Evolutionary conservation across 2,113 vertebrate species (phyloP), one percentile per base, ranked within the genome.

Genomic region (Lophochroa leadbeateri): DNA sequence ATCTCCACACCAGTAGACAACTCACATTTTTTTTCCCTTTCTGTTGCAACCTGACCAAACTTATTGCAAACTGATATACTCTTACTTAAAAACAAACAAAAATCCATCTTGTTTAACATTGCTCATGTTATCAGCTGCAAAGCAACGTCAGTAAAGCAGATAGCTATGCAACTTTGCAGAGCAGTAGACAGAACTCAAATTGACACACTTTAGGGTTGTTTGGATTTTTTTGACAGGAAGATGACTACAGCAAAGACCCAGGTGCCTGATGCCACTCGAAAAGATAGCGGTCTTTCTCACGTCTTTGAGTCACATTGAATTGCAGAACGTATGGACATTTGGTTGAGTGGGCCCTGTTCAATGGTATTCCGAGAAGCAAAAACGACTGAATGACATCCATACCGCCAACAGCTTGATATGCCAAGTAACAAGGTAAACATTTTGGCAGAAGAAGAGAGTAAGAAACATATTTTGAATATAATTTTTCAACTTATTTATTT

Each of bases 381-480:
- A 97, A 95, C 91, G 96, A 96, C 85, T 96, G 96, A 97, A 96
- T 96, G 96, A 92, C 90, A 97, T 69, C 96, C 97, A 97, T 97
- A 97, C 96, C 97, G 96, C 77, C 94, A 95, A 84, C 98, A 98
- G 96, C 96, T 97, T 97, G 97, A 78, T 86, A 41, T 55, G 31
- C 91, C 63, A 28, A 95, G 90, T 78, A 86, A 94, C 86, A 96
- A 97, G 93, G 95, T 95, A 97, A 97, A 97, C 27, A 61, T 93
- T 94, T 96, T 92, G 89, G 96, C 96, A 97, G 61, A 17, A 80
- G 63, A 35, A 93, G 72, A 88, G 39, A 35, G 83, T 76, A 89
- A 93, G 83, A 96, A 84, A 44, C 33, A 35, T 33, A 82, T 86
- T 93, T 84, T 88, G 63, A 76, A 71, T 86, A 82, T 80, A 95